phyloP scores from a whole-genome alignment of 2,888 invertebrate genomes.

The Philonicus albiceps region DNA sequence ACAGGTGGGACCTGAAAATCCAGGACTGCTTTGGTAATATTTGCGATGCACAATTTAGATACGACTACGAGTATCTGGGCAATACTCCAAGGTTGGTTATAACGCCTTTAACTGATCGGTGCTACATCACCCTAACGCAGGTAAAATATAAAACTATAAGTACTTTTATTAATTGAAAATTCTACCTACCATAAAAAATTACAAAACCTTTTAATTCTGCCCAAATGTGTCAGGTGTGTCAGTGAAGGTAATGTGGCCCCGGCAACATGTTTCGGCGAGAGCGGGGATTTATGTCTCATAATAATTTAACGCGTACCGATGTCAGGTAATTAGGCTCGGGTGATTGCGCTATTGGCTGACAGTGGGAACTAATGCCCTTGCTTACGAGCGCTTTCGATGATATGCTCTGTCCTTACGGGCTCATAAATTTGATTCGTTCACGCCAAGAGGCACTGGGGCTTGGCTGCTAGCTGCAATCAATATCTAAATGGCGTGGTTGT shows the following conservation, averaged over 20 bases:
- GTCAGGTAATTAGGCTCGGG: background rate
- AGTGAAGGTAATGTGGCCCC: background rate
- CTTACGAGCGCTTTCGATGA: background rate
- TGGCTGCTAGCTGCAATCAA: background rate
- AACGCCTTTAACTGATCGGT: constrained; percentile 93
- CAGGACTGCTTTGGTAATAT: constrained; percentile 92
- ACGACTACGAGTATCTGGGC: constrained; percentile 93
- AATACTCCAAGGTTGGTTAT: constrained; percentile 93
- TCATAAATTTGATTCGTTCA: background rate
- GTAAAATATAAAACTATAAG: background rate
- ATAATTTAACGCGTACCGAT: background rate
- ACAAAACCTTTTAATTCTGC: background rate
- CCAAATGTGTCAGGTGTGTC: background rate
- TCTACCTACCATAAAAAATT: background rate
- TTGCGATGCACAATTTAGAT: constrained; percentile 91
- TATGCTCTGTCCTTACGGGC: background rate
- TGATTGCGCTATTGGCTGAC: background rate
- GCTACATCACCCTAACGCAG: constrained; percentile 93
- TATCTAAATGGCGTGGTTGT: background rate
- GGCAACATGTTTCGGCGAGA: background rate
- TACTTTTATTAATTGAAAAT: background rate
- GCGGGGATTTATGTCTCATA: background rate
- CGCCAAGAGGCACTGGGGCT: background rate
- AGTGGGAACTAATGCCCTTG: background rate
- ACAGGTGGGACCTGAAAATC: constrained; percentile 79